A percentile compares a stretch with the other conserved stretches of the same genome.
Conservation (phyloP, 1,140 invertebrate species). For the Eurytemora carolleeae region DNA sequence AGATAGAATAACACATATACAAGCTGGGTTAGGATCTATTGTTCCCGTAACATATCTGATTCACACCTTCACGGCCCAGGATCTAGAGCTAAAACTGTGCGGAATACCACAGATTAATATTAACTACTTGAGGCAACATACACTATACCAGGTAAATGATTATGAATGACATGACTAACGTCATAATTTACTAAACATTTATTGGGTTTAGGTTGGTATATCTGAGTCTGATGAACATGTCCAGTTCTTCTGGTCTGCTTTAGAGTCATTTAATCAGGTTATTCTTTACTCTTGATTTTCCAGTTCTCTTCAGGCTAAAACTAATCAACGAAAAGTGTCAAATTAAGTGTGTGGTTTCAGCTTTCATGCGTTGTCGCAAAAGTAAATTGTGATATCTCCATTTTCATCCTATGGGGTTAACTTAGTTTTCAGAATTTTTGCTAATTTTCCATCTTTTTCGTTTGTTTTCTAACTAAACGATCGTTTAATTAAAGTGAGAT, state of each 20-base stretch:
- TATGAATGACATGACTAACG: slow-evolving; percentile 23
- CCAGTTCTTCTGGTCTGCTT: slow-evolving; percentile 26
- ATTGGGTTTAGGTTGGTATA: slow-evolving; percentile 25
- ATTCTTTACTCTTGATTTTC: too few species aligned
- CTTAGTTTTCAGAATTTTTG: too few species aligned
- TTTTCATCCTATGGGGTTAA: too few species aligned
- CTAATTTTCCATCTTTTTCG: too few species aligned
- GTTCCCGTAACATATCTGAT: slow-evolving; percentile 24
- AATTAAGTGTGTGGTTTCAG: too few species aligned
- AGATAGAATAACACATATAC: slow-evolving; percentile 21
- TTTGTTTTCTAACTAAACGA: too few species aligned
- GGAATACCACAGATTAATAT: slow-evolving; percentile 26
- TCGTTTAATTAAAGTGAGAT: too few species aligned
- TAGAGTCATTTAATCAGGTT: slow-evolving; percentile 23
- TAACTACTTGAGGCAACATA: slow-evolving; percentile 25
- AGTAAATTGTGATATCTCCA: too few species aligned
- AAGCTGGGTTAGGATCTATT: slow-evolving; percentile 24
- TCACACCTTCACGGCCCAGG: slow-evolving; percentile 22
- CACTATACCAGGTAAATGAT: slow-evolving; percentile 5
- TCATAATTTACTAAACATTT: too few species aligned
- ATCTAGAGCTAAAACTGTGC: slow-evolving; percentile 25
- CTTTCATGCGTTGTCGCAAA: too few species aligned
- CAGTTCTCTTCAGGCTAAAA: too few species aligned
- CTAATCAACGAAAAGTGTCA: too few species aligned
- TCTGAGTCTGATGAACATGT: slow-evolving; percentile 27